These are phyloP conservation scores for Phallusia fumigata DNA, from an alignment of 23 tunicate species.

Conservation along the genomic window DNA sequence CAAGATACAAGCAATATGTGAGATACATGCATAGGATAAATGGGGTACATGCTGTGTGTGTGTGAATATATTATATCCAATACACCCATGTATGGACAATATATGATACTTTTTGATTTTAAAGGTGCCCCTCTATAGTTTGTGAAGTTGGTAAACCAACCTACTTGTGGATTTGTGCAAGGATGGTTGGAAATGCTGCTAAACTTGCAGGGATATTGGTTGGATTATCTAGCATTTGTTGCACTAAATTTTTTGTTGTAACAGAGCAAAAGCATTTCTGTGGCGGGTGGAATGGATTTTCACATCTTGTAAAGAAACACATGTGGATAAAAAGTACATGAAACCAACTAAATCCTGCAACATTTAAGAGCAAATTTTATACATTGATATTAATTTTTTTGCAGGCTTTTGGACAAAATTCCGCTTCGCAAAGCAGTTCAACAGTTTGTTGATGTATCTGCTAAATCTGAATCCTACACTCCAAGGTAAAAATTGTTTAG, in stretches of 20 bases:
- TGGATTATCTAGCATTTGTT: too few species aligned
- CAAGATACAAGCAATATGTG: too few species aligned
- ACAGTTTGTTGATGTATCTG: neutral
- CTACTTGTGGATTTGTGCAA: neutral
- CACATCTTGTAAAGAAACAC: constrained; percentile 1
- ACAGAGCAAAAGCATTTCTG: constrained; percentile 17
- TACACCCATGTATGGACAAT: too few species aligned
- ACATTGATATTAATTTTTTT: neutral
- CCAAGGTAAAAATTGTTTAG: neutral
- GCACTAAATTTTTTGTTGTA: neutral
- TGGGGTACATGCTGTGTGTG: too few species aligned
- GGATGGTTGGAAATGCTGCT: neutral
- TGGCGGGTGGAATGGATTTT: constrained; percentile 42
- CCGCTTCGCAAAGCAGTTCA: neutral
- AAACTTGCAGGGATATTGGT: neutral
- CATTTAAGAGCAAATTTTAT: neutral
- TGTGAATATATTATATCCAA: too few species aligned
- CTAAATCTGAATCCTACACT: neutral
- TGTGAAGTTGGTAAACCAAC: too few species aligned
- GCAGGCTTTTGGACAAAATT: neutral
- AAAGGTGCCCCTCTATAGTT: too few species aligned
- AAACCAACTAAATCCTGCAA: neutral
- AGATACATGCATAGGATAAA: too few species aligned
- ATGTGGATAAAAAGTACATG: neutral
- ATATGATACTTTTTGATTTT: too few species aligned